A percentile compares a stretch with the other conserved stretches of the same genome.
Conservation (phyloP, 2,113 vertebrate species). For the Cnemophilus loriae region DNA sequence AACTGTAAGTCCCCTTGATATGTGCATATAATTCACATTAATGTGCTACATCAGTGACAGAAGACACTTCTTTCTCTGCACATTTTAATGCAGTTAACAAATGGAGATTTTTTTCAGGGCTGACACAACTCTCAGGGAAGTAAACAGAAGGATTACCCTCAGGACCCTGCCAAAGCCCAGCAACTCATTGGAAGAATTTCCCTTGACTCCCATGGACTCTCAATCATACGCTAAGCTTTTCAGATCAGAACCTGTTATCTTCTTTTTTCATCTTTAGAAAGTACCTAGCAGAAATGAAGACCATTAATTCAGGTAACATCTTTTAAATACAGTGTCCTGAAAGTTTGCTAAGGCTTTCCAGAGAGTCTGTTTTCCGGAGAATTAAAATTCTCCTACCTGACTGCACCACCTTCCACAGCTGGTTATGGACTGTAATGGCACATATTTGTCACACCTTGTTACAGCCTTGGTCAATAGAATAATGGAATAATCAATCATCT, state of each 20-base stretch:
- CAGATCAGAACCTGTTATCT: not conserved
- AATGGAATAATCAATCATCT: slow-evolving; percentile 75
- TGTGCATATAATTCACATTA: not conserved
- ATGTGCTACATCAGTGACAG: not conserved
- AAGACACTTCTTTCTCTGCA: not conserved
- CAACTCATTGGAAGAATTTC: not conserved
- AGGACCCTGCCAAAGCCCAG: slow-evolving; percentile 1
- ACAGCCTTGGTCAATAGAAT: slow-evolving; percentile 66
- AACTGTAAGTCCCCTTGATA: not conserved
- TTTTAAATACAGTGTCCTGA: slow-evolving; percentile 1
- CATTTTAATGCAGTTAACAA: slow-evolving; percentile 13
- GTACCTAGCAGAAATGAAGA: not conserved
- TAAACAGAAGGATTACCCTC: slow-evolving; percentile 15
- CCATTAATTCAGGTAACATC: not conserved
- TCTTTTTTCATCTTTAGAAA: not conserved
- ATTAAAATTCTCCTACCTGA: slow-evolving; percentile 59
- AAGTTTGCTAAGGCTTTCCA: slow-evolving; percentile 53
- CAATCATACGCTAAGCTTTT: not conserved
- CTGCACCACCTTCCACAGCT: slow-evolving; percentile 69
- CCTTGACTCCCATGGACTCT: not conserved
- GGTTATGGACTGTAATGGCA: slow-evolving; percentile 65
- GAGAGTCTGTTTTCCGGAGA: not conserved
- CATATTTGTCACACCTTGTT: slow-evolving; percentile 70
- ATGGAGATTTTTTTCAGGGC: not conserved
- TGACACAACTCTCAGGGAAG: not conserved